These are phyloP conservation scores for Drosophila percnosoma DNA, from an alignment of 2,888 invertebrate genomes.

Conservation along the genomic window DNA sequence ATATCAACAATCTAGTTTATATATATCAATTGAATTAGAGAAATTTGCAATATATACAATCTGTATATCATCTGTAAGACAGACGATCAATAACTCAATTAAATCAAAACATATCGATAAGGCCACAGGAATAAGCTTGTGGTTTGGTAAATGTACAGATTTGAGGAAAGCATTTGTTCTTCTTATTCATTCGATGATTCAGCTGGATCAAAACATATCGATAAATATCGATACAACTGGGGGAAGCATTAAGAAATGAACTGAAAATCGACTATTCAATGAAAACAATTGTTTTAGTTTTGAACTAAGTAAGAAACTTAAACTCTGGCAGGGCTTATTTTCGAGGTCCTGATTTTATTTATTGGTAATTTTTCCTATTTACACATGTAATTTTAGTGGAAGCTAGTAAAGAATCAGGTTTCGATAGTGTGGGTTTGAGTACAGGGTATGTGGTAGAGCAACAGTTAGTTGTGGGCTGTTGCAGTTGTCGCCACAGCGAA, in stretches of 20 bases:
- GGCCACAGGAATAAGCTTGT: neutral
- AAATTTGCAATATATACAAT: neutral
- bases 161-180: neutral
- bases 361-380: neutral
- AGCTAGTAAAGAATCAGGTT: too few species aligned
- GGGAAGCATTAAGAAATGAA: neutral
- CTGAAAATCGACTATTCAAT: neutral
- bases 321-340: too few species aligned
- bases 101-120: neutral
- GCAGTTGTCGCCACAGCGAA: slow-evolving; percentile 31
- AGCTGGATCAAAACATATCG: neutral
- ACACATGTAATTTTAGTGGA: neutral
- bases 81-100: neutral
- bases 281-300: neutral
- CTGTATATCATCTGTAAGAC: neutral
- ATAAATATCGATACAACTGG: neutral
- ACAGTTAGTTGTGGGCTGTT: slow-evolving; percentile 17
- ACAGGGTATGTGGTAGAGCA: neutral
- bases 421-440: neutral
- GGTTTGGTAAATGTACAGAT: neutral
- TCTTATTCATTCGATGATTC: neutral
- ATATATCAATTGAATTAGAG: neutral
- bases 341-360: neutral
- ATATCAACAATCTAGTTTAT: neutral
- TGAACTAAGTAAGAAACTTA: too few species aligned